These are phyloP conservation scores for Acrocephalus arundinaceus DNA, from an alignment of 2,113 vertebrate genomes.

Conservation along the genomic window DNA sequence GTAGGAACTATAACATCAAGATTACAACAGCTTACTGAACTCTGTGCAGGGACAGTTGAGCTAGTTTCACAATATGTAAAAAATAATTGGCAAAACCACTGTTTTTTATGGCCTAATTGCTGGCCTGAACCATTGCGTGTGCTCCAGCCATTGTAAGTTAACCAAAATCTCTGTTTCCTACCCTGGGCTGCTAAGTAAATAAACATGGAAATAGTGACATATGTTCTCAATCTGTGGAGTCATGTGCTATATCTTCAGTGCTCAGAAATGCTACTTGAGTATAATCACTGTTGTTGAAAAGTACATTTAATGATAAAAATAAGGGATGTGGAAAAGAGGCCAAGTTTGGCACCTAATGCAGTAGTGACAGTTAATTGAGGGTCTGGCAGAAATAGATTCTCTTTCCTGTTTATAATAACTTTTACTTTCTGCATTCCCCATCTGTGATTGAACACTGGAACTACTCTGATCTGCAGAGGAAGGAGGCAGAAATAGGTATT, in stretches of 20 bases:
- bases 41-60: not conserved
- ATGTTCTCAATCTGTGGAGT: slow-evolving; percentile 62
- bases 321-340: slow-evolving; percentile 8
- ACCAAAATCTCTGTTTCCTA: slow-evolving; percentile 30
- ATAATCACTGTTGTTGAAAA: slow-evolving; percentile 58
- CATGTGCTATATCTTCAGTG: slow-evolving; percentile 1
- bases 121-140: slow-evolving; percentile 24
- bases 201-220: slow-evolving; percentile 63
- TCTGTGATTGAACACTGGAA: slow-evolving; percentile 40
- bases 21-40: slow-evolving; percentile 28
- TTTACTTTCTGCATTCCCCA: slow-evolving; percentile 34
- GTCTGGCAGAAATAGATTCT: slow-evolving; percentile 38
- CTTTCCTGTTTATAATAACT: slow-evolving; percentile 56
- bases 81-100: slow-evolving; percentile 17
- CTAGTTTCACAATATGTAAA: slow-evolving; percentile 45
- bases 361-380: slow-evolving; percentile 40
- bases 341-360: slow-evolving; percentile 50
- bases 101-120: slow-evolving; percentile 27
- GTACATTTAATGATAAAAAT: slow-evolving; percentile 48
- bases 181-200: slow-evolving; percentile 49
- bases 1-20: not conserved
- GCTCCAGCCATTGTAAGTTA: slow-evolving; percentile 22
- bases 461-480: not conserved
- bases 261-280: slow-evolving; percentile 36
- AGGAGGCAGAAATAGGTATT: not conserved